phyloP scores from a whole-genome alignment of 1,140 invertebrate species.

The Drosophila carrolli region DNA sequence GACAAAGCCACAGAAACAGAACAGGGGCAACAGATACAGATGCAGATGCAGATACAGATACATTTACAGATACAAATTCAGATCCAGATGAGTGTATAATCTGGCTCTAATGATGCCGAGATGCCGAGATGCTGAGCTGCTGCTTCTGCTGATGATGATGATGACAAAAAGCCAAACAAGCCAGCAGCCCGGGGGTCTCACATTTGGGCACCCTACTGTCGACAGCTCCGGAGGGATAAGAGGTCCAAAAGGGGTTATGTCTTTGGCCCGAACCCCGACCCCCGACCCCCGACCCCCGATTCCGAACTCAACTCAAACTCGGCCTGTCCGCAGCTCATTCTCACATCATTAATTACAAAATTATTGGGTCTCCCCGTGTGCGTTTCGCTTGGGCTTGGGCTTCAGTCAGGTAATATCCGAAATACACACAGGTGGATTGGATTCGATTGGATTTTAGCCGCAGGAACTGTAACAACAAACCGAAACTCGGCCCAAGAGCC shows the following conservation, averaged over 20 bases:
- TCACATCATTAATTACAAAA: constrained; percentile 83
- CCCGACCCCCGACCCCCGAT: neutral
- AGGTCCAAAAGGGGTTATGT: constrained; percentile 18
- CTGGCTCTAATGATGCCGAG: constrained; percentile 68
- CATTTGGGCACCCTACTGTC: constrained; percentile 69
- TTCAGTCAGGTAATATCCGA: constrained; percentile 21
- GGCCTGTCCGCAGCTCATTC: constrained; percentile 71
- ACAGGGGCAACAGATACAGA: constrained; percentile 22
- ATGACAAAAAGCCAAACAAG: constrained; percentile 73
- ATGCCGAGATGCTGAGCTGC: constrained; percentile 22
- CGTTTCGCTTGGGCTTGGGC: neutral
- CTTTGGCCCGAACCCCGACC: constrained; percentile 1
- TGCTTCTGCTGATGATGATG: constrained; percentile 55
- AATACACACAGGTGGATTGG: constrained; percentile 61
- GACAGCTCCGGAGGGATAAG: constrained; percentile 67
- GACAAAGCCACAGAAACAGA: constrained; percentile 15
- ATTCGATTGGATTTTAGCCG: constrained; percentile 50
- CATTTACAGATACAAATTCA: constrained; percentile 5
- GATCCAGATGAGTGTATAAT: constrained; percentile 59
- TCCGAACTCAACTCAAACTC: neutral
- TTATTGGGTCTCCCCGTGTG: constrained; percentile 58
- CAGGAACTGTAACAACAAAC: constrained; percentile 78
- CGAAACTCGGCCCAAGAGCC: constrained; percentile 20
- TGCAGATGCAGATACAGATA: constrained; percentile 5
- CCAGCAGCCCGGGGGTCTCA: constrained; percentile 61